These are phyloP conservation scores for Adoxophyes honmai DNA, from an alignment of 1,140 invertebrate species.

Conservation along the genomic window DNA sequence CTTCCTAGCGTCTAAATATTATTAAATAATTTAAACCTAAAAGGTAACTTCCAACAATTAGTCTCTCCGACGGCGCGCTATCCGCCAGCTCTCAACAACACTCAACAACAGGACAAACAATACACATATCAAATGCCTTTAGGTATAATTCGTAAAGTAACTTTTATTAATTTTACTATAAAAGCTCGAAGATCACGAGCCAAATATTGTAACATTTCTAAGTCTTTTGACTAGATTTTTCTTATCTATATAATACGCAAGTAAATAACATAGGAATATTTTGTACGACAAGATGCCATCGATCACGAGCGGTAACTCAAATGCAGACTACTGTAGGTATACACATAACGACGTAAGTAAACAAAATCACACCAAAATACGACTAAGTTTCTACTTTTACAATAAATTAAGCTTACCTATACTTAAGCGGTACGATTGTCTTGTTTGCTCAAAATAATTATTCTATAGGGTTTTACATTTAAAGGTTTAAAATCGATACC, in stretches of 20 bases:
- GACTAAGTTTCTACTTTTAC: slow-evolving; percentile 45
- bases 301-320: slow-evolving; percentile 76
- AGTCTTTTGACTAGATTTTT: slow-evolving; percentile 76
- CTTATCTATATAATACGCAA: slow-evolving; percentile 73
- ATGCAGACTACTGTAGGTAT: slow-evolving; percentile 63
- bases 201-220: slow-evolving; percentile 67
- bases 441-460: slow-evolving; percentile 44
- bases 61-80: slow-evolving; percentile 18
- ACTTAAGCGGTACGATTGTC: slow-evolving; percentile 57
- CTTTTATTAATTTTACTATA: slow-evolving; percentile 43
- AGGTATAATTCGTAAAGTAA: slow-evolving; percentile 39
- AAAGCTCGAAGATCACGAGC: slow-evolving; percentile 64
- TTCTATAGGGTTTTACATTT: slow-evolving; percentile 28
- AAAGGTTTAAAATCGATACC: slow-evolving; percentile 52
- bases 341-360: slow-evolving; percentile 56
- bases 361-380: slow-evolving; percentile 67
- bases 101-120: slow-evolving; percentile 39
- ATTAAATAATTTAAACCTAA: slow-evolving; percentile 73
- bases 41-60: slow-evolving; percentile 72
- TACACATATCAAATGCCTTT: slow-evolving; percentile 44
- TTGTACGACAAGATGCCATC: slow-evolving; percentile 76
- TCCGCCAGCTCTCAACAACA: slow-evolving; percentile 18
- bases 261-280: slow-evolving; percentile 76
- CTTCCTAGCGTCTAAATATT: slow-evolving; percentile 62
- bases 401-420: slow-evolving; percentile 69